Evolutionary conservation across 2,797 vertebrate genomes (phyloP).

Genomic region (Pristis pectinata): DNA sequence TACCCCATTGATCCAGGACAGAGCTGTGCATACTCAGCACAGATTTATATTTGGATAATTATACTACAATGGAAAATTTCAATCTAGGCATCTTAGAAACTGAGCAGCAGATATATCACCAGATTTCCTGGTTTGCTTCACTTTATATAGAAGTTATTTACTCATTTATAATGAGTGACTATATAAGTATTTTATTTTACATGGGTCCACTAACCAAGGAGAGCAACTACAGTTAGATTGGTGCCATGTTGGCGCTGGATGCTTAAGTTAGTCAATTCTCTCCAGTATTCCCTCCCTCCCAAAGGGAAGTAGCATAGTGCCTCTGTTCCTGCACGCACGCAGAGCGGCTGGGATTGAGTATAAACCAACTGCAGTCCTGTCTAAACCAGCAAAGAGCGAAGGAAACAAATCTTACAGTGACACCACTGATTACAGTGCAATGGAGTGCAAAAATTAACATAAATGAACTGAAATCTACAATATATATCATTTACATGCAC

Average conservation of each 20-base stretch:
- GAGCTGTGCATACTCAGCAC: background rate
- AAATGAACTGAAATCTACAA: slow-evolving; percentile 22
- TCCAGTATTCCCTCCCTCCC: background rate
- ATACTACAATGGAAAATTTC: background rate
- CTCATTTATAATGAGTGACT: background rate
- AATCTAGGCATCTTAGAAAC: background rate
- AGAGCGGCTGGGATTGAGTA: background rate
- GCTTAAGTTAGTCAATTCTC: background rate
- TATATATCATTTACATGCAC: slow-evolving; percentile 13
- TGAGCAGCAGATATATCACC: background rate
- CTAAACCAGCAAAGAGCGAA: background rate
- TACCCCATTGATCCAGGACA: background rate
- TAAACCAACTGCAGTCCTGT: background rate
- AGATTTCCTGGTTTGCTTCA: background rate
- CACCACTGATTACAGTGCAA: background rate
- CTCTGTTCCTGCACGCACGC: background rate
- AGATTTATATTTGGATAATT: background rate
- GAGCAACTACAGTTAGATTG: background rate
- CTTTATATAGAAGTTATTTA: background rate
- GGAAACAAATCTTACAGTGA: background rate
- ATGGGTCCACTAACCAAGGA: background rate
- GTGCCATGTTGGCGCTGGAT: background rate
- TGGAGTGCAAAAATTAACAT: background rate
- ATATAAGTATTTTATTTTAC: background rate
- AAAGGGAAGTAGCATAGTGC: background rate